Percentiles rank a stretch among this genome's conserved stretches.
These are phyloP conservation scores for Microctenopoma lineatum DNA, from an alignment of 2,797 vertebrate genomes.

Conservation along the genomic window DNA sequence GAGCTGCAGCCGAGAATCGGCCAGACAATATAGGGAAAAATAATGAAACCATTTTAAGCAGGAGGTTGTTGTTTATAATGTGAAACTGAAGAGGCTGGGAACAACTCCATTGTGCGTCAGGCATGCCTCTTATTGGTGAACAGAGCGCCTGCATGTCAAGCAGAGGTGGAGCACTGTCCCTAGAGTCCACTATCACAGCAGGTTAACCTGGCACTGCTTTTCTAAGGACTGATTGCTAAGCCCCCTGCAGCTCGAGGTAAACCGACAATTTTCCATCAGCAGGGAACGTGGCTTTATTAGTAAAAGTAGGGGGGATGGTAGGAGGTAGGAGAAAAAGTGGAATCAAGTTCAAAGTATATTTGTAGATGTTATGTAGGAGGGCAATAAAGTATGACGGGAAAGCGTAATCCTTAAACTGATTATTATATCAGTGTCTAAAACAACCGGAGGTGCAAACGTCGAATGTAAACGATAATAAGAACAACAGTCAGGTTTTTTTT, in stretches of 20 bases:
- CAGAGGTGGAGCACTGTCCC: conserved; percentile 87
- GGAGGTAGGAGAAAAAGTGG: conserved; percentile 67
- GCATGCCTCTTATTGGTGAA: conserved; percentile 86
- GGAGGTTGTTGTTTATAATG: conserved; percentile 75
- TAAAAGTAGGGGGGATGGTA: conserved; percentile 73
- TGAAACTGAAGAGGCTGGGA: conserved; percentile 85
- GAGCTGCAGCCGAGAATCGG: conserved; percentile 40
- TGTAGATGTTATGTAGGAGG: conserved; percentile 50
- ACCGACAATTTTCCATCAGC: conserved; percentile 92
- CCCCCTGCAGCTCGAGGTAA: conserved; percentile 91
- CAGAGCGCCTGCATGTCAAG: conserved; percentile 89
- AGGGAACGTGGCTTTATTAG: conserved; percentile 92
- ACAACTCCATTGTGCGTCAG: conserved; percentile 86
- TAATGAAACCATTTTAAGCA: conserved; percentile 65
- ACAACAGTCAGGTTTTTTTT: no score
- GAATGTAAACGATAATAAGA: neutral
- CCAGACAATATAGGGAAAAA: conserved; percentile 43
- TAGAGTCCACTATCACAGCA: conserved; percentile 92
- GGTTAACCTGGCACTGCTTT: conserved; percentile 94
- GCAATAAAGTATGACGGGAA: conserved; percentile 42
- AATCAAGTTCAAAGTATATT: conserved; percentile 74
- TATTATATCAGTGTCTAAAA: conserved; percentile 35
- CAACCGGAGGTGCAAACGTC: conserved; percentile 4
- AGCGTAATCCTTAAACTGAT: conserved; percentile 54
- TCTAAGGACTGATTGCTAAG: conserved; percentile 91